phyloP scores from a whole-genome alignment of 2,113 vertebrate genomes.

The Rhinoderma darwinii region DNA sequence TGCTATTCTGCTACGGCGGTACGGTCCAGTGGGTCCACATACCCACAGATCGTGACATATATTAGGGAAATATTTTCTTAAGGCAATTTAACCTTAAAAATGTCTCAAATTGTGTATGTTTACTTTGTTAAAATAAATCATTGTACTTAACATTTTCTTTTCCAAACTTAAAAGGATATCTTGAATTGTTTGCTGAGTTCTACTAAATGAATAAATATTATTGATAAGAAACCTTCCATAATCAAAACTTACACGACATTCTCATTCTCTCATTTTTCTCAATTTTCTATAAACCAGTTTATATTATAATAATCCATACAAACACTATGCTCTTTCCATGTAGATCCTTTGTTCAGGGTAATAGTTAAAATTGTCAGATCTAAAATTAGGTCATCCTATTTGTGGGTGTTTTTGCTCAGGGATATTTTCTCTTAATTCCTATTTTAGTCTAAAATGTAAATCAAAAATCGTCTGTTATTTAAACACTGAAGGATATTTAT shows the following conservation, averaged over 20 bases:
- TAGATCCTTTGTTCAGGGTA: constrained; percentile 31
- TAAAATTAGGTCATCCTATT: constrained; percentile 42
- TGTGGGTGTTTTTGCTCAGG: constrained; percentile 22
- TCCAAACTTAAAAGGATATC: no score
- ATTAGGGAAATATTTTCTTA: no score
- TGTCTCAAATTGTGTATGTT: no score
- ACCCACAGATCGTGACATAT: no score
- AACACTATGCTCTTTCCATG: neutral
- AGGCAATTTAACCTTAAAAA: no score
- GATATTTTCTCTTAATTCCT: constrained; percentile 45
- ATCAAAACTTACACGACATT: neutral
- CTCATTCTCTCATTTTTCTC: neutral
- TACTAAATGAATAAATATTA: neutral
- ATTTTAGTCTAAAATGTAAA: constrained; percentile 38
- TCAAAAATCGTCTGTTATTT: constrained; percentile 40
- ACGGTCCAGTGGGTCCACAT: no score
- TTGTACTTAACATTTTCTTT: no score
- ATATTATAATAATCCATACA: neutral
- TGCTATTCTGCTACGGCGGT: no score
- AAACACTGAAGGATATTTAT: constrained; percentile 39
- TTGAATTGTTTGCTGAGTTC: no score
- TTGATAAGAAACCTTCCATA: neutral
- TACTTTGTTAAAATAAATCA: no score
- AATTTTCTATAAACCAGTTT: neutral
- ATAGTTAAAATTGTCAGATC: constrained; percentile 18